phyloP scores from a whole-genome alignment of 2,797 vertebrate genomes.

The Perodicticus potto region DNA sequence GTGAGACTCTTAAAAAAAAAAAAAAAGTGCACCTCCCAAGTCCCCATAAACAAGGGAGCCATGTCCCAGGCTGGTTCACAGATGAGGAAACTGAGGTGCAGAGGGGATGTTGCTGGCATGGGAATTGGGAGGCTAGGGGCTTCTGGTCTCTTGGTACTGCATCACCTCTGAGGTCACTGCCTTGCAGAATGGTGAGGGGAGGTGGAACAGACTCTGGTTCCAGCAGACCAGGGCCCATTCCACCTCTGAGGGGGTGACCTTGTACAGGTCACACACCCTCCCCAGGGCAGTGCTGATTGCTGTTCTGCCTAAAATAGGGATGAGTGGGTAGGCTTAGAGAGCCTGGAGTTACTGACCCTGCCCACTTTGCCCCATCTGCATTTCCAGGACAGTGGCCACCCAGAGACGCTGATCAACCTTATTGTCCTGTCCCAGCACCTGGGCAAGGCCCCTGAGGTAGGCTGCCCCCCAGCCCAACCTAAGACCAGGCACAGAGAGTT shows the following conservation, averaged over 20 bases:
- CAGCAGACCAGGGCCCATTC: not conserved
- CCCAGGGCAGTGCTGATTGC: not conserved
- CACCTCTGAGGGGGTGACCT: not conserved
- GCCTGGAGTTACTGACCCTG: not conserved
- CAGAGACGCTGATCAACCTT: slow-evolving; percentile 97
- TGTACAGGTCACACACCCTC: not conserved
- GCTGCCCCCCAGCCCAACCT: slow-evolving; percentile 69
- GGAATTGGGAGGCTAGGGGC: not conserved
- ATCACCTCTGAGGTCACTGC: not conserved
- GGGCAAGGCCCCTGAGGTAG: slow-evolving; percentile 96
- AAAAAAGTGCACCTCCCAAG: not conserved
- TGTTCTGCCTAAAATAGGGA: not conserved
- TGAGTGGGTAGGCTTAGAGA: not conserved
- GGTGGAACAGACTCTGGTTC: not conserved
- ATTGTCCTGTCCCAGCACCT: slow-evolving; percentile 96
- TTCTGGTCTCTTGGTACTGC: not conserved
- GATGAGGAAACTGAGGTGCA: not conserved
- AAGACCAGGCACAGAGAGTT: not conserved
- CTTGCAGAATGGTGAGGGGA: not conserved
- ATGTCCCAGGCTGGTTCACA: too few species aligned
- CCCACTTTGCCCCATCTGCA: not conserved
- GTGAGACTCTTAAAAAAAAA: too few species aligned
- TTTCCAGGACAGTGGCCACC: slow-evolving; percentile 95
- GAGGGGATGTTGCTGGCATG: not conserved
- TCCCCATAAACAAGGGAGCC: too few species aligned